Percentiles rank a stretch among this genome's conserved stretches.
Evolutionary conservation across 1,140 invertebrate genomes (phyloP).

Genomic region (Palaemon carinicauda): DNA sequence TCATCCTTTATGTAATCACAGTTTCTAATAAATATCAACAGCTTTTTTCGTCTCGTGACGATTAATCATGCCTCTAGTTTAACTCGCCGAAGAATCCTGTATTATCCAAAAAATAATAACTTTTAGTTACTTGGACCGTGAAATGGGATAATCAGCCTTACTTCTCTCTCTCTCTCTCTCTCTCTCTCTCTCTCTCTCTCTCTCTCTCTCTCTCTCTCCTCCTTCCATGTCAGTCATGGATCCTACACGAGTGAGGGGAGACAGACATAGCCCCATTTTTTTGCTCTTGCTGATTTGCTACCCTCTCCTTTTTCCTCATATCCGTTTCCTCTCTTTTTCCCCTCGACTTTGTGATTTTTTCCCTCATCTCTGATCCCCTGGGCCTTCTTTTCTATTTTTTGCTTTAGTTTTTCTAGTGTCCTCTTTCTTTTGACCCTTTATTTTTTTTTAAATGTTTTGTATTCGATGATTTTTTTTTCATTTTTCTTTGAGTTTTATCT

Average conservation of each 20-base stretch:
- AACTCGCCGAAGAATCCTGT: not conserved
- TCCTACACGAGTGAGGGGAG: not conserved
- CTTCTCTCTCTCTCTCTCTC: not conserved
- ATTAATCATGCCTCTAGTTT: not conserved
- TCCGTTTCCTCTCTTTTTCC: not conserved
- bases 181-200: not conserved
- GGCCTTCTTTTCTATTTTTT: not conserved
- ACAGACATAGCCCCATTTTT: no score
- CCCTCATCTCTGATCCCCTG: no score
- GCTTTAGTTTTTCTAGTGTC: no score
- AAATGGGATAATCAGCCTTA: slow-evolving; percentile 28
- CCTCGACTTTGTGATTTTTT: not conserved
- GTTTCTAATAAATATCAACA: not conserved
- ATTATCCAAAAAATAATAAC: not conserved
- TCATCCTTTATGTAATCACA: not conserved
- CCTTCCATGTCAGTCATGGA: not conserved
- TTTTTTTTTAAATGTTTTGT: no score
- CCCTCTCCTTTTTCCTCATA: not conserved
- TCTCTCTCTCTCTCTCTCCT: not conserved
- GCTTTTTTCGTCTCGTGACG: not conserved
- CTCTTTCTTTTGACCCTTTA: no score
- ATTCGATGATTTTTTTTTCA: no score
- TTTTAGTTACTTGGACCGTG: slow-evolving; percentile 13
- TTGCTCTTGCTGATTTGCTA: no score
- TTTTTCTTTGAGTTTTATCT: no score